These are phyloP conservation scores for Bombus pascuorum DNA, from an alignment of 1,140 invertebrate genomes.

Conservation along the genomic window DNA sequence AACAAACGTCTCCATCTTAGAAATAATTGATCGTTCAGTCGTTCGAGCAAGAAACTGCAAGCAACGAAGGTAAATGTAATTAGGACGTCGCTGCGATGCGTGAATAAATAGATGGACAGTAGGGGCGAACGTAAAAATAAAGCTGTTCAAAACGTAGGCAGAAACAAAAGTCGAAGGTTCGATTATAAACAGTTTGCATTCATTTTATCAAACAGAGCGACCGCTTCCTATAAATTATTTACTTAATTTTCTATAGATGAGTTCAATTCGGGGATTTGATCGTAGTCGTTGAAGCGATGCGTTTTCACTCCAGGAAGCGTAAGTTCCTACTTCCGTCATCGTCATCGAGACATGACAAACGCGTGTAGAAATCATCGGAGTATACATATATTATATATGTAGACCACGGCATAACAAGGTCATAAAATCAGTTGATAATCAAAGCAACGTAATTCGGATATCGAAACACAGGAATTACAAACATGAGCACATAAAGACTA, in stretches of 20 bases:
- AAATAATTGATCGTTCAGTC: slow-evolving; percentile 6
- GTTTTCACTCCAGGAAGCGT: slow-evolving; percentile 13
- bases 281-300: neutral
- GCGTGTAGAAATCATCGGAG: neutral
- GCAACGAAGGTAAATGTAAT: slow-evolving; percentile 17
- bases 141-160: neutral
- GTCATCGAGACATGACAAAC: slow-evolving; percentile 30
- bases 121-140: slow-evolving; percentile 6
- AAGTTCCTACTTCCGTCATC: slow-evolving; percentile 15
- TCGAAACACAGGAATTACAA: too few species aligned
- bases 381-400: neutral
- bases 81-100: slow-evolving; percentile 18
- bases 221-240: neutral
- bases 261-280: neutral
- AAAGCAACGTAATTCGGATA: too few species aligned
- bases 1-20: neutral
- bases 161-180: neutral
- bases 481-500: too few species aligned
- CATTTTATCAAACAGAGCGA: neutral
- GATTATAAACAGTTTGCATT: neutral
- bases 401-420: too few species aligned
- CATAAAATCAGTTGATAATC: too few species aligned
- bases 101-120: slow-evolving; percentile 42
- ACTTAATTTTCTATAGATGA: neutral
- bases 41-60: neutral